These are phyloP conservation scores for Bovichtus variegatus DNA, from an alignment of 2,797 vertebrate genomes.

Conservation along the genomic window DNA sequence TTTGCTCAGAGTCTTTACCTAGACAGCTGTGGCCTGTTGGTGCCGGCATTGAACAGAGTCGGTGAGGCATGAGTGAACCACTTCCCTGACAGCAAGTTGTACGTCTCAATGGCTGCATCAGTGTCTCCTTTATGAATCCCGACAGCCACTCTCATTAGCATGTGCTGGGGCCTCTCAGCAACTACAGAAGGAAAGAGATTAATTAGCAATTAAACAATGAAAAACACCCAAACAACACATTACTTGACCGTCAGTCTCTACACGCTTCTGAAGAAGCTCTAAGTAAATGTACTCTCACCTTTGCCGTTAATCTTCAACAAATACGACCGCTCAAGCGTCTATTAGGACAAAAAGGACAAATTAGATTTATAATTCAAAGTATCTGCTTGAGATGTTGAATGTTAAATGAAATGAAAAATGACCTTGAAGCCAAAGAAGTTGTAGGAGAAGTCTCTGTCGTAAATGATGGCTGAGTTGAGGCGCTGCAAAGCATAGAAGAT, in stretches of 20 bases:
- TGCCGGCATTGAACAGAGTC: constrained; percentile 97
- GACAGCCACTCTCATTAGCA: constrained; percentile 96
- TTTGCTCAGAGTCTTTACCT: constrained; percentile 66
- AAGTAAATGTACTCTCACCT: constrained; percentile 58
- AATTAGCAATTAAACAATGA: background rate
- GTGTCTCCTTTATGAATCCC: constrained; percentile 94
- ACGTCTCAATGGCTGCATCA: constrained; percentile 93
- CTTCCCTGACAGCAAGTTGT: constrained; percentile 95
- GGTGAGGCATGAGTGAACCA: constrained; percentile 99
- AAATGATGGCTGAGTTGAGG: constrained; percentile 97
- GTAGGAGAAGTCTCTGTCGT: constrained; percentile 96
- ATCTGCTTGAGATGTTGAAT: background rate
- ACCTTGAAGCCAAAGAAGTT: constrained; percentile 98
- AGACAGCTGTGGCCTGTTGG: constrained; percentile 93
- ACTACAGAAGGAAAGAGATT: constrained; percentile 70
- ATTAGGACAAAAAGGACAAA: constrained; percentile 11
- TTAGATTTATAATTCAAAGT: background rate
- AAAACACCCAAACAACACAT: background rate
- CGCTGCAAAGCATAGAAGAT: constrained; percentile 69
- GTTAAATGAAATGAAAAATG: background rate
- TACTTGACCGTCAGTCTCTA: background rate
- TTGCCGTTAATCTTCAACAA: constrained; percentile 95
- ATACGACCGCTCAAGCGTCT: constrained; percentile 96
- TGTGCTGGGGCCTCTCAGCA: constrained; percentile 96
- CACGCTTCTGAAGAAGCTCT: background rate